These are phyloP conservation scores for Scaptomyza reducta DNA, from an alignment of 2,888 invertebrate species.

Conservation along the genomic window DNA sequence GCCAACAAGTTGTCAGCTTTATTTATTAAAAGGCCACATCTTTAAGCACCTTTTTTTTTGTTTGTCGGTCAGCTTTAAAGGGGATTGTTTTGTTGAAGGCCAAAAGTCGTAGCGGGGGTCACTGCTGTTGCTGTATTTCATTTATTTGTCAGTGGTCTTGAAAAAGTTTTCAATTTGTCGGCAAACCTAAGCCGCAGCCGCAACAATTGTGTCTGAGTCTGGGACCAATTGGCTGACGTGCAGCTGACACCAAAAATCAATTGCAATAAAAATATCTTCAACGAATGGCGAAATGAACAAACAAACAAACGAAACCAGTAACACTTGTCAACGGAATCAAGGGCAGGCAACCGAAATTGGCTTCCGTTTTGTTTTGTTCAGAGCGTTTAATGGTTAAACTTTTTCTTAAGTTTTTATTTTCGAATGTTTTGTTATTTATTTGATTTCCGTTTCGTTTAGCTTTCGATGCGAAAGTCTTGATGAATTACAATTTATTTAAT, in stretches of 20 bases:
- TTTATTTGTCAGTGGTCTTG: slow-evolving; percentile 30
- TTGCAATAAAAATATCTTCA: slow-evolving; percentile 71
- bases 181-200: slow-evolving; percentile 74
- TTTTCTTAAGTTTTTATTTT: slow-evolving; percentile 18
- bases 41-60: slow-evolving; percentile 11
- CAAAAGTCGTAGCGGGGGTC: slow-evolving; percentile 16
- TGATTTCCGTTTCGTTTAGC: slow-evolving; percentile 49
- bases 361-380: slow-evolving; percentile 58
- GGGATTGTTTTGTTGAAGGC: slow-evolving; percentile 15
- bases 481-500: slow-evolving; percentile 75
- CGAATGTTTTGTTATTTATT: slow-evolving; percentile 62
- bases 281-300: slow-evolving; percentile 42
- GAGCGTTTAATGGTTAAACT: slow-evolving; percentile 71
- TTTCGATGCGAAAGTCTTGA: slow-evolving; percentile 35
- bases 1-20: slow-evolving; percentile 13
- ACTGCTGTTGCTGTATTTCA: slow-evolving; percentile 8
- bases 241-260: slow-evolving; percentile 78
- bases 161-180: slow-evolving; percentile 77
- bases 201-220: slow-evolving; percentile 51
- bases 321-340: slow-evolving; percentile 17
- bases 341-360: slow-evolving; percentile 45
- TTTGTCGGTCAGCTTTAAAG: slow-evolving; percentile 28
- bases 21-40: slow-evolving; percentile 35
- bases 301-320: slow-evolving; percentile 25
- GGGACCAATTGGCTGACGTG: slow-evolving; percentile 26